Base-by-base conservation (phyloP, 2,113 vertebrate genomes). In the Microcebus tavaratra region DNA sequence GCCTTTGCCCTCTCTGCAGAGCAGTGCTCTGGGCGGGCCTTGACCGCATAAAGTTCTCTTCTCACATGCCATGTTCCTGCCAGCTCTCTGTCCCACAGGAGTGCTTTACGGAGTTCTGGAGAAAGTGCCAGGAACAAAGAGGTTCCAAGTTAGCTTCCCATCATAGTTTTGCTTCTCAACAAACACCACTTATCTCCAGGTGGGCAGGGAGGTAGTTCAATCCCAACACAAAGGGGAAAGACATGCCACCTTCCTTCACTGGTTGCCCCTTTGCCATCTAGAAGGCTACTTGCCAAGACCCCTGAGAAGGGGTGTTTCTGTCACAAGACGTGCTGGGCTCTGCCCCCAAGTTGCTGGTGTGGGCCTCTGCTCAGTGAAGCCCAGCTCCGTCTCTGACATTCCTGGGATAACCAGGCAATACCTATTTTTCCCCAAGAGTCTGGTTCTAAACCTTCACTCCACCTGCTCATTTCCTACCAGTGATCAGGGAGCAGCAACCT, bases 171-270 rank as follows among this genome's bases (percentile, higher is more conserved):
- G n/a, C 78, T 90, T 90, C 90, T 59, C 95, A 92, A 72, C 45
- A 36, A 84, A 89, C 84, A 55, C 76, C 82, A 18, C 80, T 80
- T 79, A 12, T 86, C 18, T 75, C 8, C 48, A 78, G 68, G 84
- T 76, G 21, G 2, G 59, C 6, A 18, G 81, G 84, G 94, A 97
- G 90, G 63, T 94, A 94, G 93, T 87, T 93, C 50, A 23, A 0
- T 79, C 94, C 97, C 93, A 90, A 76, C 67, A 88, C 85, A 65
- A 63, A 63, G 72, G 83, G 79, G 84, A 80, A 75, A 95, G 91
- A 81, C 76, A n/a, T 36, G 76, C 53, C 70, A 36, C 79, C 79
- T 95, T 94, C 78, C 63, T 96, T 92, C 94, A 65, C 1, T 39
- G 75, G 48, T 63, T 92, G 84, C 53, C 81, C 21, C 78, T 39